phyloP scores from a whole-genome alignment of 1,140 invertebrate species.

The Sarcophaga peregrina region DNA sequence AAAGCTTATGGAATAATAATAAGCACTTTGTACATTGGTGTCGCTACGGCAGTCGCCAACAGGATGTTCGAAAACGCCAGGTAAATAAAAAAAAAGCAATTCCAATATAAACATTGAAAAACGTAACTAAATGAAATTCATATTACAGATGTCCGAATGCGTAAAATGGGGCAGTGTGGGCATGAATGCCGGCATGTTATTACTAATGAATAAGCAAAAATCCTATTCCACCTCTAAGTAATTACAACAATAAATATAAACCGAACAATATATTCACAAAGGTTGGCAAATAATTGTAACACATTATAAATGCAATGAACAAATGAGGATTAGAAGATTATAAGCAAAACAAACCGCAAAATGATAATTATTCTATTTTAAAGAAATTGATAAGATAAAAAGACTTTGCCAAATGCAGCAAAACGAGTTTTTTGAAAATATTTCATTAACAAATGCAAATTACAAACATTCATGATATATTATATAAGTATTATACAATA shows the following conservation, averaged over 20 bases:
- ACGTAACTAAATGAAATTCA: not conserved
- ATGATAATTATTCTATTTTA: not conserved
- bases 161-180: conserved; percentile 76
- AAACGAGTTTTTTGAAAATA: not conserved
- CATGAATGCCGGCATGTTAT: conserved; percentile 74
- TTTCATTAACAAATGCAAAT: not conserved
- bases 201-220: conserved; percentile 68
- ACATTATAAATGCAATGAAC: not conserved
- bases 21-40: conserved; percentile 78
- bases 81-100: conserved; percentile 64
- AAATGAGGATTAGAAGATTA: not conserved
- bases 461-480: not conserved
- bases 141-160: conserved; percentile 73
- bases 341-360: not conserved
- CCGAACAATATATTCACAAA: not conserved
- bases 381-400: conserved; percentile 26
- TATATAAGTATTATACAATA: conserved; percentile 5
- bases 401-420: not conserved
- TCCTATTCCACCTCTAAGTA: conserved; percentile 48
- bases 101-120: not conserved
- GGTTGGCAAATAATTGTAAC: not conserved
- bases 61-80: conserved; percentile 74
- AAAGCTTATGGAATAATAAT: conserved; percentile 73
- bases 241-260: not conserved
- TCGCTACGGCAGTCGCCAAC: conserved; percentile 73